Conservation (phyloP, 2,888 invertebrate species). For the Drosophila silvestris region DNA sequence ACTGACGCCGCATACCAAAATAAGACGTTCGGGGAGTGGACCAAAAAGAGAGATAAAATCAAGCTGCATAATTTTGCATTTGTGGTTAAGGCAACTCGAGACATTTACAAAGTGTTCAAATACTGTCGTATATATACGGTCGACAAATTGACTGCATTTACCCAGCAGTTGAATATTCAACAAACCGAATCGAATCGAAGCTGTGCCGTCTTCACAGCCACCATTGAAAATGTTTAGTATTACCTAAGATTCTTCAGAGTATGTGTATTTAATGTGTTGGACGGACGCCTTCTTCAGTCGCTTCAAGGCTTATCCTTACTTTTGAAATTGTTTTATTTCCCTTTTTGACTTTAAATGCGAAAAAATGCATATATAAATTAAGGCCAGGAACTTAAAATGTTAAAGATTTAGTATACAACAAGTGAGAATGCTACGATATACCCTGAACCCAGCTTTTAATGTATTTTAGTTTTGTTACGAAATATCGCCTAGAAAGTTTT, state of each 20-base stretch:
- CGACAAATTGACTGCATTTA: not conserved
- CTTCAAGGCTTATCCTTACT: not conserved
- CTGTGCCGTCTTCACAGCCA: not conserved
- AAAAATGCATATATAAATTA: not conserved
- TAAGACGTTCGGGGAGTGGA: constrained; percentile 10
- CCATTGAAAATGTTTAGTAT: not conserved
- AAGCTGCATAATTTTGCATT: constrained; percentile 5
- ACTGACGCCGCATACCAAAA: constrained; percentile 73
- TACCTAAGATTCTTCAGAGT: not conserved
- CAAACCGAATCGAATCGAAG: not conserved
- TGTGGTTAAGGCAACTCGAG: not conserved
- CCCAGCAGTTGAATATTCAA: not conserved
- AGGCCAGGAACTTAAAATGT: not conserved
- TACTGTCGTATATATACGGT: not conserved
- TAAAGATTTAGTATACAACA: not conserved
- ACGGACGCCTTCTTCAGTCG: not conserved
- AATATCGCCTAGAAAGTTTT: not conserved
- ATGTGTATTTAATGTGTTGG: not conserved
- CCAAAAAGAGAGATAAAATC: not conserved
- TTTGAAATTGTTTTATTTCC: not conserved
- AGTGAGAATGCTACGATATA: not conserved
- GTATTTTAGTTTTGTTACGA: not conserved
- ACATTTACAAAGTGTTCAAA: not conserved
- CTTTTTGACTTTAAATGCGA: not conserved
- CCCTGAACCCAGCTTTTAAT: not conserved